Base-by-base conservation (phyloP, 2,797 vertebrate genomes). In the Aphelocoma californica region DNA sequence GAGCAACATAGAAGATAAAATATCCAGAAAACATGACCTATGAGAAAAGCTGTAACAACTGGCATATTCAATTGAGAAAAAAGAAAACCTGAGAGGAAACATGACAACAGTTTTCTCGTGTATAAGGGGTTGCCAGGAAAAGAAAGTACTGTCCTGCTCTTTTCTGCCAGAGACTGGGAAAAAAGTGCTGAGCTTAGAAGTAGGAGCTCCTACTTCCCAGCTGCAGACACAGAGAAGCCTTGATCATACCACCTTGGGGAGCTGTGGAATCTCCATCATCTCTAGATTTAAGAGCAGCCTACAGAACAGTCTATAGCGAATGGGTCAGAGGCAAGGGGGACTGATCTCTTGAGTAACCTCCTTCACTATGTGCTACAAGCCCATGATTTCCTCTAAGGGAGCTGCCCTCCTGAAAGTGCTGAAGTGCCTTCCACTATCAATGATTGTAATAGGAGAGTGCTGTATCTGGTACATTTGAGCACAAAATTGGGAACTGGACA, bases 341-440 rank as follows among this genome's bases (percentile, higher is more conserved):
- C 40, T 3, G 31, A 81, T 32, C 32, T 81, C 54, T 34, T 21
- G 28, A 61, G 60, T 45, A 74, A 83, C 6, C 17, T 73, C 60
- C 32, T 85, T 91, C 67, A 56, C 25, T 50, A 38, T 0, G 0
- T 54, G 47, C 50, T 57, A 69, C 0, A 0, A 86, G 51, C 7
- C 19, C 26, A 8, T 56, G 64, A 60, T 67, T 89, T 81, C 57
- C 67, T 64, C 32, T 74, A 57, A 71, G 42, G 23, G 20, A 78
- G 28, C 7, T 80, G 38, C 5, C 6, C 15, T 54, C 10, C 61
- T 79, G 47, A 62, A 86, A 88, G 54, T 16, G 31, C 65, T 83
- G 51, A 83, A 64, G n/a, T 45, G 40, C 36, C 36, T 92, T 65
- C 40, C 40, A 14, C 15, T 56, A 14, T 5, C n/a, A 69, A 6